Evolutionary conservation across 2,888 invertebrate species (phyloP), one percentile per base, ranked within the genome.

Genomic region (Lasioglossum vierecki): DNA sequence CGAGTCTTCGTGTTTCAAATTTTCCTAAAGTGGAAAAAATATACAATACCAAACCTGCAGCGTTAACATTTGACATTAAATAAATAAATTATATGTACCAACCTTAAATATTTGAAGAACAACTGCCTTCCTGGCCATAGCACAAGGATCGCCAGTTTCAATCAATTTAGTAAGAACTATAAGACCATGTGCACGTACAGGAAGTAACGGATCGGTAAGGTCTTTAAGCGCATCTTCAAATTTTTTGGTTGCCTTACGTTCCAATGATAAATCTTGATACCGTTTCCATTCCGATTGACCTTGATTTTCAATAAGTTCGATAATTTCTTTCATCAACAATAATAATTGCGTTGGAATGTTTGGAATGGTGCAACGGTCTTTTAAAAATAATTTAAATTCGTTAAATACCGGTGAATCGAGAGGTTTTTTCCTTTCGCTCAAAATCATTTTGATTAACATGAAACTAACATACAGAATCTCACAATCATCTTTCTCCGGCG

Each of bases 111-210:
- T 95, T 91, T 97, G 96, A 82, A 98, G 95, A 78, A 98, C 93
- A 87, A 96, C 96, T 88, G 96, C 96, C 91, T 97, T 97, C 89
- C 97, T 96, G 2, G 96, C 95, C 85, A 97, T 93, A 15, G 97
- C 96, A 91, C 97, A 96, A 44, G 95, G 90, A 95, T 98, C 97
- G 88, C 96, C 96, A 30, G 95, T 95, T 91, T 97, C 96, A 76
- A 98, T 96, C n/a, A 98, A 95, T 95, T 97, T 97, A 26, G 96
- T 96, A 26, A 98, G 94, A 75, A 96, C 95, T 89, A 98, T 96
- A 60, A 98, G 95, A 11, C 97, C 98, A 95, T 98, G 98, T 18
- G 97, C 98, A 93, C 97, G 96, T 0, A 97, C 96, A n/a, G 98
- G 98, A 73, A 98, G 94, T 81, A 97, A 93, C 44, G 96, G 96